Percentiles rank a stretch among this genome's conserved stretches.
phyloP scores from a whole-genome alignment of 2,888 invertebrate species.

The Philopedon plagiatum region DNA sequence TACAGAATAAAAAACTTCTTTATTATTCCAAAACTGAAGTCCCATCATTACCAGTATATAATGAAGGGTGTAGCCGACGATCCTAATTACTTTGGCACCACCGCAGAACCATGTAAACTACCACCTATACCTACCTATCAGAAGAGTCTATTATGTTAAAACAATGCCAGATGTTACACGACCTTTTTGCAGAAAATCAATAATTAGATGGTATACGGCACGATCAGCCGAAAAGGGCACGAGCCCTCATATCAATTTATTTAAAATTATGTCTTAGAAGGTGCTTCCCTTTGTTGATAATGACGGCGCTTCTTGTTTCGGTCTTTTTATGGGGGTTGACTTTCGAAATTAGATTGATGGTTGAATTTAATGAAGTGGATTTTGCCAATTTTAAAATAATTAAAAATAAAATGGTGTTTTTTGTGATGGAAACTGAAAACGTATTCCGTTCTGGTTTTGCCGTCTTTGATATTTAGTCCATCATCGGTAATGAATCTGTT shows the following conservation, averaged over 20 bases:
- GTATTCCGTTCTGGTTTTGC: neutral
- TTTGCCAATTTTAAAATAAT: neutral
- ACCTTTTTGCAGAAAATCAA: slow-evolving; percentile 59
- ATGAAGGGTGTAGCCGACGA: neutral
- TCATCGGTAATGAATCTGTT: too few relatives aligned
- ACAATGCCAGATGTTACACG: slow-evolving; percentile 61
- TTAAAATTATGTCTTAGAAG: slow-evolving; percentile 26
- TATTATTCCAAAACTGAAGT: neutral
- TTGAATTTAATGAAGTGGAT: slow-evolving; percentile 1
- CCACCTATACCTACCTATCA: slow-evolving; percentile 18
- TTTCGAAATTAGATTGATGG: slow-evolving; percentile 31
- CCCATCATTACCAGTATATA: neutral
- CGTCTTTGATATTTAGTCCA: neutral
- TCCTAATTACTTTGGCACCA: slow-evolving; percentile 22
- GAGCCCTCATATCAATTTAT: slow-evolving; percentile 44
- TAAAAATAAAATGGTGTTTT: neutral
- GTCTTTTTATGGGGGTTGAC: slow-evolving; percentile 37
- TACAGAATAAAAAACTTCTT: neutral
- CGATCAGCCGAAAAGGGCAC: slow-evolving; percentile 35
- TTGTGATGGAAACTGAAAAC: neutral
- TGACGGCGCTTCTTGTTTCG: slow-evolving; percentile 38
- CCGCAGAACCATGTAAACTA: slow-evolving; percentile 22
- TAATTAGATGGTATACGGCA: slow-evolving; percentile 58
- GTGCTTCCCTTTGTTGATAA: neutral
- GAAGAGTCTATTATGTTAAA: slow-evolving; percentile 54